Base-by-base conservation (phyloP, 2,113 vertebrate genomes). In the Pristiophorus japonicus region DNA sequence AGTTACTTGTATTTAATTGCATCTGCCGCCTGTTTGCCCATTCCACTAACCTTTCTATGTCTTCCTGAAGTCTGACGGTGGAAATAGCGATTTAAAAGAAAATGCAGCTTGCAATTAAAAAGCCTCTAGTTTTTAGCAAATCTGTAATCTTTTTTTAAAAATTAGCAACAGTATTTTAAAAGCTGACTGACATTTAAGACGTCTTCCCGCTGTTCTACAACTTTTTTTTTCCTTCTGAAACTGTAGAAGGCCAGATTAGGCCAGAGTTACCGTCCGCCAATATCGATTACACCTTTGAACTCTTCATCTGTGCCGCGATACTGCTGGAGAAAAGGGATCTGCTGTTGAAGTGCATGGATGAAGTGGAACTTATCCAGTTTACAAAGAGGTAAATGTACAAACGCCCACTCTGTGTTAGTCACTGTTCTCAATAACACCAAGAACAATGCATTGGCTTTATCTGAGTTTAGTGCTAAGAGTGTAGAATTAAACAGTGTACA, bases 231-330 rank as follows among this genome's bases (percentile, higher is more conserved):
- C 12, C 51, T 66, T 92, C 55, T n/a, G 85, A 62, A 98, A 97
- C 97, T 51, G 96, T 97, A 91, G 94, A 70, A 67, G 95, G 95
- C 7, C 3, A 95, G 73, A 47, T 96, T 96, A 0, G 92, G 96
- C 75, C 96, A 4, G 96, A 97, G n/a, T 96, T 95, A 42, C 90
- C 96, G 24, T 85, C 96, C 0, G 95, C 98, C 95, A 98, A 98
- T 96, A 96, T 97, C 22, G 97, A 98, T 95, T 98, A 98, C 96
- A 98, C 98, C 7, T 98, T 98, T 95, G 98, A 98, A 96, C 97
- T 98, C 92, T 98, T 98, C 96, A 97, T 98, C 96, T 98, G 98
- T 85, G 98, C 98, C 47, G 97, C 97, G 95, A 97, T 98, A 81
- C 96, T 98, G 85, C 84, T 98, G 85, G 97, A 98, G 30, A 97